These are phyloP conservation scores for Aspidapion aeneum DNA, from an alignment of 2,888 invertebrate genomes.

Conservation along the genomic window DNA sequence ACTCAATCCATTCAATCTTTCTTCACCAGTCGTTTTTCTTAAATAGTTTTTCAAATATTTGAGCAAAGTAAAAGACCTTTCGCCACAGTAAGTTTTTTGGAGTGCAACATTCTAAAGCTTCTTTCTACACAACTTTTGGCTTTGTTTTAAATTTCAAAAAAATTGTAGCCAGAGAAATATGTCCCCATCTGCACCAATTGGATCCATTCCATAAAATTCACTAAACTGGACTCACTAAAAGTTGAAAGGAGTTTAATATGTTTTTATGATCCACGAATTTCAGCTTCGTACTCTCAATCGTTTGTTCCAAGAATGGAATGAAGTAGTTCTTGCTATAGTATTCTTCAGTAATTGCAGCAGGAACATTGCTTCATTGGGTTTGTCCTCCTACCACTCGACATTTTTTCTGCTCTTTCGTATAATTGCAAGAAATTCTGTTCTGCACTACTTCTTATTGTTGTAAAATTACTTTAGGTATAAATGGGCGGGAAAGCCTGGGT, in stretches of 20 bases:
- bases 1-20: neutral
- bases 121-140: neutral
- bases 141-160: neutral
- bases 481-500: too few species aligned
- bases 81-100: neutral
- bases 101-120: neutral
- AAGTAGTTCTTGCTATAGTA: neutral
- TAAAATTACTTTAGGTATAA: too few species aligned
- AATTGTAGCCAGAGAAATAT: neutral
- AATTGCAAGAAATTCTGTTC: neutral
- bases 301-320: neutral
- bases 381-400: too few species aligned
- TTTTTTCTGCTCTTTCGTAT: neutral
- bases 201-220: neutral
- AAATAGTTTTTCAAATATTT: neutral
- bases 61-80: neutral
- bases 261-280: neutral
- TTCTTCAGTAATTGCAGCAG: neutral
- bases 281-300: neutral
- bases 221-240: neutral
- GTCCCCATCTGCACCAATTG: neutral
- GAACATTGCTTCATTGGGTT: neutral
- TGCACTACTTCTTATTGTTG: neutral
- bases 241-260: neutral
- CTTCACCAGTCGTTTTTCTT: neutral